Percentiles rank a stretch among this genome's conserved stretches.
These are phyloP conservation scores for Aporophyla nigra DNA, from an alignment of 2,888 invertebrate species.

Conservation along the genomic window DNA sequence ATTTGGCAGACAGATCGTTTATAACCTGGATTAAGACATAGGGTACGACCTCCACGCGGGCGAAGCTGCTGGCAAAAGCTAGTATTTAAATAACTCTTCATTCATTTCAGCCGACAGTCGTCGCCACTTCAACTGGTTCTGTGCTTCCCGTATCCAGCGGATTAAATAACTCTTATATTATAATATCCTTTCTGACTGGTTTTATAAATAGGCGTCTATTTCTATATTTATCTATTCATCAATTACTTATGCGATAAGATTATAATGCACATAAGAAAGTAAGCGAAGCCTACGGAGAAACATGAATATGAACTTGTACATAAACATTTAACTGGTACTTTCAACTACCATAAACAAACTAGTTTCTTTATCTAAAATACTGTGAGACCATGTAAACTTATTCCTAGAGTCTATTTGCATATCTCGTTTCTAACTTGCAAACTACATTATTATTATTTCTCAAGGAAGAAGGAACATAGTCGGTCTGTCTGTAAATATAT, in stretches of 20 bases:
- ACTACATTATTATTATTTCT: slow-evolving; percentile 66
- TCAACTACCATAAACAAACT: slow-evolving; percentile 52
- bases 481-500: slow-evolving; percentile 52
- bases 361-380: slow-evolving; percentile 54
- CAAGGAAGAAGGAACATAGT: slow-evolving; percentile 74
- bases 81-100: too few relatives aligned
- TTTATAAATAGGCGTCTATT: slow-evolving; percentile 20
- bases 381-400: slow-evolving; percentile 40
- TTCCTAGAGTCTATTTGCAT: slow-evolving; percentile 51
- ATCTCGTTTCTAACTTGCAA: slow-evolving; percentile 46
- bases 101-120: too few relatives aligned
- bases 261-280: slow-evolving; percentile 46
- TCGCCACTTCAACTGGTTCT: too few relatives aligned
- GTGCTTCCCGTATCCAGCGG: too few relatives aligned
- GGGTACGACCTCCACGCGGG: too few relatives aligned
- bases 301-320: slow-evolving; percentile 11
- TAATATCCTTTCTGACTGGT: slow-evolving; percentile 15
- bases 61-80: too few relatives aligned
- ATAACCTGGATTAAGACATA: too few relatives aligned
- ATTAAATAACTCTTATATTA: not conserved
- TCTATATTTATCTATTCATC: slow-evolving; percentile 17
- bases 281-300: slow-evolving; percentile 14
- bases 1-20: too few relatives aligned
- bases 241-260: slow-evolving; percentile 19
- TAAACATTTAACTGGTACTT: slow-evolving; percentile 36